These are phyloP conservation scores for Taenioides sp. DNA, from an alignment of 2,797 vertebrate species.

Conservation along the genomic window DNA sequence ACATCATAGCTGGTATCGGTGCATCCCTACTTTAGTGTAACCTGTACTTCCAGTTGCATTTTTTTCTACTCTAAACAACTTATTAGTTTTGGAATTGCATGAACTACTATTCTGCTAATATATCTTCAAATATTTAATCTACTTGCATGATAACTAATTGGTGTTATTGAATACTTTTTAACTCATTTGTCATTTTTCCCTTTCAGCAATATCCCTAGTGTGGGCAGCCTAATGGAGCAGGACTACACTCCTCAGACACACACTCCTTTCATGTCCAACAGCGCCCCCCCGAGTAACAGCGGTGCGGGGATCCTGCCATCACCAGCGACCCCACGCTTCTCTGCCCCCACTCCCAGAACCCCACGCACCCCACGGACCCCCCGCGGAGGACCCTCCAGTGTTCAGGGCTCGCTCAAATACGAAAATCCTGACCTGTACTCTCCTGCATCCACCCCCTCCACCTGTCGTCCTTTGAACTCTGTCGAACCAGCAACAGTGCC, in stretches of 20 bases:
- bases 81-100: neutral
- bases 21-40: neutral
- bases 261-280: conserved; percentile 92
- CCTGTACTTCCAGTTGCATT: neutral
- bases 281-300: conserved; percentile 93
- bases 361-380: conserved; percentile 95
- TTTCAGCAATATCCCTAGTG: conserved; percentile 82
- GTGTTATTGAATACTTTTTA: neutral
- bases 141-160: neutral
- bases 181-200: neutral
- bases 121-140: neutral
- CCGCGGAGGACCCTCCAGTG: conserved; percentile 88
- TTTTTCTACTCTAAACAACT: neutral
- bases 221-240: conserved; percentile 92
- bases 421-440: conserved; percentile 98
- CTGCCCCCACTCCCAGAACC: conserved; percentile 90
- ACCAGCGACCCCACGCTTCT: conserved; percentile 94
- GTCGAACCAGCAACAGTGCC: conserved; percentile 96
- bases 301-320: conserved; percentile 92
- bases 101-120: neutral
- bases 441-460: conserved; percentile 95
- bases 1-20: too few relatives aligned
- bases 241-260: conserved; percentile 97
- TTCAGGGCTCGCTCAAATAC: conserved; percentile 94
- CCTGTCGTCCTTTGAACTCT: conserved; percentile 93